Evolutionary conservation across 2,113 vertebrate genomes (phyloP).

Genomic region (Pseudorhombus dupliciocellatus): DNA sequence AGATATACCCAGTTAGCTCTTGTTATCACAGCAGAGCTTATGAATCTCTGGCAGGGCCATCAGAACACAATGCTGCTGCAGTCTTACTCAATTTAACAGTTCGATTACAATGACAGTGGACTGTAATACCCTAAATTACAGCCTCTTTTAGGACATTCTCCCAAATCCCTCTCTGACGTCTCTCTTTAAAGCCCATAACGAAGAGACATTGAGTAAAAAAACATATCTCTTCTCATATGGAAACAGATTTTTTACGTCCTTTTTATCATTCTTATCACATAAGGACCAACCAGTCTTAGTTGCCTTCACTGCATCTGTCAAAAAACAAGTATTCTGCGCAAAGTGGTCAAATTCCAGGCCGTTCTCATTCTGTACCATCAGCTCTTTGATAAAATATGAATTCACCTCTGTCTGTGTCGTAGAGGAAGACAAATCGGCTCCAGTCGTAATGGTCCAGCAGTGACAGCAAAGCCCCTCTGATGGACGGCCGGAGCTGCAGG

Average conservation of each 20-base stretch:
- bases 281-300: too few relatives aligned
- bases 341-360: neutral
- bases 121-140: constrained; percentile 2
- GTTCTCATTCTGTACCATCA: neutral
- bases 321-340: neutral
- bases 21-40: constrained; percentile 17
- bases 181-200: neutral
- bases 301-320: too few relatives aligned
- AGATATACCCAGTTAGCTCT: constrained; percentile 16
- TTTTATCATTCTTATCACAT: too few relatives aligned
- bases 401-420: constrained; percentile 96
- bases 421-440: constrained; percentile 96
- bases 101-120: neutral
- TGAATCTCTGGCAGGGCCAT: constrained; percentile 88
- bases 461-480: constrained; percentile 92
- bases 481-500: constrained; percentile 93
- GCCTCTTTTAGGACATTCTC: neutral
- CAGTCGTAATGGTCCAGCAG: constrained; percentile 96
- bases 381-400: neutral
- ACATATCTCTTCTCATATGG: too few relatives aligned
- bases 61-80: constrained; percentile 89
- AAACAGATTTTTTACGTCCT: too few relatives aligned
- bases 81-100: constrained; percentile 58
- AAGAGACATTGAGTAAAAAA: neutral
- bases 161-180: constrained; percentile 4